Conservation (phyloP, 2,888 invertebrate genomes). For the Hedychridium roseum region DNA sequence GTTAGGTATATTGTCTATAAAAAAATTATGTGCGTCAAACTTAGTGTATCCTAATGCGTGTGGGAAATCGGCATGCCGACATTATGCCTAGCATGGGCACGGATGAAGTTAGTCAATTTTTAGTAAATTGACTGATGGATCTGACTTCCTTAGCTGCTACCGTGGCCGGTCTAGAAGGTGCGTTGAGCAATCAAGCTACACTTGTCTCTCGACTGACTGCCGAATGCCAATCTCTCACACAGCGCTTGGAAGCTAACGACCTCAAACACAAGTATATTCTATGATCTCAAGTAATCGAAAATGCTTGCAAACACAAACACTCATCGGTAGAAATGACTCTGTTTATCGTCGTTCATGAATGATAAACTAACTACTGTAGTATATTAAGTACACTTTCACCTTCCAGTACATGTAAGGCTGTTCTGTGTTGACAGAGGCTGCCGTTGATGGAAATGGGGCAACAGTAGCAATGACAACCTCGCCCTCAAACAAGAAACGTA, state of each 20-base stretch:
- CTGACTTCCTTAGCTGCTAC: constrained; percentile 79
- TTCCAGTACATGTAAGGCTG: constrained; percentile 26
- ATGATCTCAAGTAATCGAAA: too few relatives aligned
- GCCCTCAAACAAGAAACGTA: constrained; percentile 59
- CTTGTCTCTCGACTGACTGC: constrained; percentile 91
- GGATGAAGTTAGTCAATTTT: constrained; percentile 44
- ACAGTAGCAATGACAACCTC: constrained; percentile 46
- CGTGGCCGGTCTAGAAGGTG: constrained; percentile 87
- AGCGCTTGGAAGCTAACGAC: constrained; percentile 88
- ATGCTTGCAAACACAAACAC: too few relatives aligned
- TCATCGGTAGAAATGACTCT: too few relatives aligned
- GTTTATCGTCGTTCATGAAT: too few relatives aligned
- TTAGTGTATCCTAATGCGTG: too few relatives aligned
- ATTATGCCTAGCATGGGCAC: constrained; percentile 60
- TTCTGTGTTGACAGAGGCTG: constrained; percentile 61
- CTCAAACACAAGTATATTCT: constrained; percentile 82
- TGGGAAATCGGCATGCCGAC: constrained; percentile 61
- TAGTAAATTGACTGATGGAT: constrained; percentile 44
- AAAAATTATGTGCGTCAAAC: too few relatives aligned
- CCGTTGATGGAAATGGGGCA: constrained; percentile 48
- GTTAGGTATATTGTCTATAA: constrained; percentile 58
- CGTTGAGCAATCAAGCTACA: constrained; percentile 90
- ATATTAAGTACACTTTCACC: constrained; percentile 51
- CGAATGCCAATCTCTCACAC: constrained; percentile 88
- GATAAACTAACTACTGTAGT: too few relatives aligned